These are phyloP conservation scores for Cherax quadricarinatus DNA, from an alignment of 1,140 invertebrate species.

Conservation along the genomic window DNA sequence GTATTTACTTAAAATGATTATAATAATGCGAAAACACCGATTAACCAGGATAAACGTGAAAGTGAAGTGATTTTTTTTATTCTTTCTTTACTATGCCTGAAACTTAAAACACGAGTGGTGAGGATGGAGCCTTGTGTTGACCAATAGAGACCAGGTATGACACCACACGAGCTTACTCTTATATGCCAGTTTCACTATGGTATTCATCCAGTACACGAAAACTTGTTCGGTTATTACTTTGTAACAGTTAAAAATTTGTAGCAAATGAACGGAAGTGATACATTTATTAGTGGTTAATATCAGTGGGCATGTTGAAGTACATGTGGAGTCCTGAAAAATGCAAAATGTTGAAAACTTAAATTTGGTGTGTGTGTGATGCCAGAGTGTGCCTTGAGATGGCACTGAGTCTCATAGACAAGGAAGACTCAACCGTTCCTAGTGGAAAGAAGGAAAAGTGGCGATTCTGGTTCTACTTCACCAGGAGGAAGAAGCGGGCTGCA, in stretches of 20 bases:
- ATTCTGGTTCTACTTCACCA: background rate
- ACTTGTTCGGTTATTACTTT: background rate
- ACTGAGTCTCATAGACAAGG: background rate
- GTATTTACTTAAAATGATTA: no score
- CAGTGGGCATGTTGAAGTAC: background rate
- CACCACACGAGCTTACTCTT: no score
- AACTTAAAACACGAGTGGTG: background rate
- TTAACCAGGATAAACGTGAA: no score
- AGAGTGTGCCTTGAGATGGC: background rate
- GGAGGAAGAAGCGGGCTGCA: background rate
- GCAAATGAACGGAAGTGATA: background rate
- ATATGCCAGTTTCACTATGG: no score
- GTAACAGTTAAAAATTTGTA: background rate
- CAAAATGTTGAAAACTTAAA: no score
- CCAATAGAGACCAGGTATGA: background rate
- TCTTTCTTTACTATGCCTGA: no score
- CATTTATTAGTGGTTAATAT: background rate
- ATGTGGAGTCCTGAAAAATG: background rate
- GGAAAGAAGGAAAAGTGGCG: background rate
- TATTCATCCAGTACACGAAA: no score
- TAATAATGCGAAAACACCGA: no score
- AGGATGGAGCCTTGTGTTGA: background rate
- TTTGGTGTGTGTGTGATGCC: background rate
- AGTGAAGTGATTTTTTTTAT: no score
- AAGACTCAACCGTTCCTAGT: background rate